Evolutionary conservation across 2,113 vertebrate species (phyloP).

Genomic region (Pseudolaguvia tuberculata): DNA sequence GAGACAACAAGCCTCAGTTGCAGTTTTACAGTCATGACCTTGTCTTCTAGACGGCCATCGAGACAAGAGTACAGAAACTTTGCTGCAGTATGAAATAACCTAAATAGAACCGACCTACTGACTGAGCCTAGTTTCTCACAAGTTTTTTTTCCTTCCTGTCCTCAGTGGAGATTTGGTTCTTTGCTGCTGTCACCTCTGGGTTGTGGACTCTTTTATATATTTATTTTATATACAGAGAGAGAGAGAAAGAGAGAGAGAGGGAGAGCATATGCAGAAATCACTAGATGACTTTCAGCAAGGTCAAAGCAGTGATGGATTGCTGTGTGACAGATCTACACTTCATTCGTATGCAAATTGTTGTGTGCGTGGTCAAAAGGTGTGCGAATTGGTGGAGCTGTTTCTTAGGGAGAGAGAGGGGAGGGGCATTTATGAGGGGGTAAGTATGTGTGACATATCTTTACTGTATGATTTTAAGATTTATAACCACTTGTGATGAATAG

Average conservation of each 20-base stretch:
- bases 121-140: too few species aligned
- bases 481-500: constrained; percentile 1
- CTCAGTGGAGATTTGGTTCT: too few species aligned
- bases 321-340: constrained; percentile 45
- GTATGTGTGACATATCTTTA: neutral
- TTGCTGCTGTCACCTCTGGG: too few species aligned
- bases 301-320: constrained; percentile 57
- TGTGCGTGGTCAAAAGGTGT: constrained; percentile 36
- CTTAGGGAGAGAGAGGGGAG: neutral
- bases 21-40: too few species aligned
- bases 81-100: too few species aligned
- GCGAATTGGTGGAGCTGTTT: constrained; percentile 26
- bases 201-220: too few species aligned
- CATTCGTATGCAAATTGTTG: constrained; percentile 66
- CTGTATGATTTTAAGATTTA: constrained; percentile 9
- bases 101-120: too few species aligned
- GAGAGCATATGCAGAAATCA: constrained; percentile 21
- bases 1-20: too few species aligned
- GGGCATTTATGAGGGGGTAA: neutral
- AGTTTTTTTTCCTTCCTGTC: too few species aligned
- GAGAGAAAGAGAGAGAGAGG: constrained; percentile 9
- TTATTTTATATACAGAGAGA: neutral
- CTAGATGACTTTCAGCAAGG: constrained; percentile 57
- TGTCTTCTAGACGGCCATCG: too few species aligned
- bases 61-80: too few species aligned